phyloP scores from a whole-genome alignment of 2,888 invertebrate genomes.

The Drosophila gaucha region DNA sequence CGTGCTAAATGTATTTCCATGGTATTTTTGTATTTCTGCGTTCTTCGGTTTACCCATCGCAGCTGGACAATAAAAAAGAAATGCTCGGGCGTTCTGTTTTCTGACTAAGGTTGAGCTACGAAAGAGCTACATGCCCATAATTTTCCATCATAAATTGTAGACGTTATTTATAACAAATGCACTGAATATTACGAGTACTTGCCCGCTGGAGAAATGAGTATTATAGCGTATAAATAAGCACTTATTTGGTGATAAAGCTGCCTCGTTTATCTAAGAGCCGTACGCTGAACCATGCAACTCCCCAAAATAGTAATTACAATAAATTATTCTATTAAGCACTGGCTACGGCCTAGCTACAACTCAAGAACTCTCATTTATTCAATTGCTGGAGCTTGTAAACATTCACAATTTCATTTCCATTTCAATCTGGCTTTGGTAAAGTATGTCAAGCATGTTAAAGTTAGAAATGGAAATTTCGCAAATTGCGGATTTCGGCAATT shows the following conservation, averaged over 20 bases:
- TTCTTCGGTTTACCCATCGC: conserved; percentile 22
- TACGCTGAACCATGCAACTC: conserved; percentile 21
- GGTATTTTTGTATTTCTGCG: conserved; percentile 22
- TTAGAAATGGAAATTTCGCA: no score
- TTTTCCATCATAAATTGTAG: conserved; percentile 51
- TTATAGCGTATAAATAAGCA: conserved; percentile 61
- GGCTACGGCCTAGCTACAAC: conserved; percentile 8
- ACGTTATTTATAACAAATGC: conserved; percentile 57
- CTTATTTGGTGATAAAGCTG: conserved; percentile 55
- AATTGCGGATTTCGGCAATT: conserved; percentile 29
- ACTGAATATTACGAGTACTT: conserved; percentile 36
- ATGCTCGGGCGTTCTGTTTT: conserved; percentile 9
- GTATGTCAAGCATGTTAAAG: conserved; percentile 3
- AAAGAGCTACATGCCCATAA: conserved; percentile 42
- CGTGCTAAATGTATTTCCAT: conserved; percentile 57
- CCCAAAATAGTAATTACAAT: conserved; percentile 55
- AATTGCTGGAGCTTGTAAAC: neutral
- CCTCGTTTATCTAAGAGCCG: conserved; percentile 41
- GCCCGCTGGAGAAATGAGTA: conserved; percentile 30
- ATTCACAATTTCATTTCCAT: conserved; percentile 3
- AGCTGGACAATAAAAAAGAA: conserved; percentile 10
- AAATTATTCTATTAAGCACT: conserved; percentile 59
- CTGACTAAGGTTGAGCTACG: conserved; percentile 14
- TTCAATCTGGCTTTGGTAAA: conserved; percentile 22
- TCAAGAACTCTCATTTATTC: conserved; percentile 14